phyloP scores from a whole-genome alignment of 2,113 vertebrate genomes.

The Apistogramma diplotaenia region DNA sequence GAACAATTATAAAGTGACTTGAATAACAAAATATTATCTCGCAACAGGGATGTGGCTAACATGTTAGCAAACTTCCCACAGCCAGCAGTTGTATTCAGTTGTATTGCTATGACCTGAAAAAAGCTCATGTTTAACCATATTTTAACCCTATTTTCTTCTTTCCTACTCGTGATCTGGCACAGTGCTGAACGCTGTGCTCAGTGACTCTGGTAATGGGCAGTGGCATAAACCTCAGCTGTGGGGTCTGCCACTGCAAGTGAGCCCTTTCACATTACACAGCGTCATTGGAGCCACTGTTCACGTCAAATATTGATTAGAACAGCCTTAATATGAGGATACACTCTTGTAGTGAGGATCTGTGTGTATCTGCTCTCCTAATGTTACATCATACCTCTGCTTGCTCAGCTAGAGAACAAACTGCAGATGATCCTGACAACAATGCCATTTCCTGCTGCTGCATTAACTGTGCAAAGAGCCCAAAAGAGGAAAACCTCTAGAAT shows the following conservation, averaged over 20 bases:
- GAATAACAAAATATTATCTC: neutral
- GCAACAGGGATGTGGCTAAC: neutral
- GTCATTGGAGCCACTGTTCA: neutral
- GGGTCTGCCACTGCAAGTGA: neutral
- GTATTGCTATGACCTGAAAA: neutral
- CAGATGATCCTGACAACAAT: conserved; percentile 4
- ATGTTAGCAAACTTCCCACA: neutral
- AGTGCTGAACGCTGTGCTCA: neutral
- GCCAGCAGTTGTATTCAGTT: neutral
- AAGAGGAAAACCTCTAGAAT: neutral
- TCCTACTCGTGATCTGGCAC: neutral
- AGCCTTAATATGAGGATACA: neutral
- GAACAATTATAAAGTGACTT: neutral
- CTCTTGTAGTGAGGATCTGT: neutral
- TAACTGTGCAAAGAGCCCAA: neutral
- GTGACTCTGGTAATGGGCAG: neutral
- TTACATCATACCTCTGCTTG: neutral
- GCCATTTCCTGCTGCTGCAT: neutral
- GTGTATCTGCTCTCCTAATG: neutral
- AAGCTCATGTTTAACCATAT: neutral
- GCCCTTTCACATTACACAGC: neutral
- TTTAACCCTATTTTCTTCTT: neutral
- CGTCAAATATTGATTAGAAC: conserved; percentile 5
- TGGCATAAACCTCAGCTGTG: neutral
- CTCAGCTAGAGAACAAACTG: neutral